Evolutionary conservation across 2,113 vertebrate species (phyloP), one percentile per base, ranked within the genome.

Genomic region (Acinonyx jubatus): DNA sequence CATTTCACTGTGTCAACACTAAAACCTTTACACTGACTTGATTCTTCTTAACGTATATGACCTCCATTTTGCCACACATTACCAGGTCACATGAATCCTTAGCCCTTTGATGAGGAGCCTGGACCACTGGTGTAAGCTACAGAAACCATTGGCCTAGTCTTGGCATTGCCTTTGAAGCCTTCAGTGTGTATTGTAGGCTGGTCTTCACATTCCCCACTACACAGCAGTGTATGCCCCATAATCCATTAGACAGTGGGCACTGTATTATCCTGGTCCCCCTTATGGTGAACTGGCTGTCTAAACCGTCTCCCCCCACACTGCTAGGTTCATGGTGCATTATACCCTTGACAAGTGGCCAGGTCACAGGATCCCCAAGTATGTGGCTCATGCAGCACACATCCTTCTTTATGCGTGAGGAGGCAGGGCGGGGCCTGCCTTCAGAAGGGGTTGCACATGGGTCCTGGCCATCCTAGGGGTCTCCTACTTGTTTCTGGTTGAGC

Each of bases 391-490:
- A 38, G 27, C 13, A 3, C 45, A 8, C 5, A 9, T 73, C 36
- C 36, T 73, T 57, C 21, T 33, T 3, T 31, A 65, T 57, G 48
- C 66, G 5, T 7, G 25, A 55, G 55, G 55, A 21, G 33, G 9
- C 13, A 38, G 31, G 52, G 31, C 14, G 8, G 10, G 6, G 52
- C 19, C 33, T 41, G 45, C 12, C 29, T 78, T 81, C 0, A 3
- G 12, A 15, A 19, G 21, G 27, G 57, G 21, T 19, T 79, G 31
- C 65, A 7, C 0, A 0, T 2, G 12, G 52, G 7, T 11, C 31
- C 0, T 4, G 1, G 9, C 12, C 25, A 36, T 15, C 7, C 13
- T 3, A 14, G 55, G 0, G 11, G 41, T 41, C 18, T 52, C 19
- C 55, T 27, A n/a, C 10, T 73, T 79, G 50, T 81, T 89, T 89